These are phyloP conservation scores for Drosophila littoralis DNA, from an alignment of 1,140 invertebrate species.

Conservation along the genomic window DNA sequence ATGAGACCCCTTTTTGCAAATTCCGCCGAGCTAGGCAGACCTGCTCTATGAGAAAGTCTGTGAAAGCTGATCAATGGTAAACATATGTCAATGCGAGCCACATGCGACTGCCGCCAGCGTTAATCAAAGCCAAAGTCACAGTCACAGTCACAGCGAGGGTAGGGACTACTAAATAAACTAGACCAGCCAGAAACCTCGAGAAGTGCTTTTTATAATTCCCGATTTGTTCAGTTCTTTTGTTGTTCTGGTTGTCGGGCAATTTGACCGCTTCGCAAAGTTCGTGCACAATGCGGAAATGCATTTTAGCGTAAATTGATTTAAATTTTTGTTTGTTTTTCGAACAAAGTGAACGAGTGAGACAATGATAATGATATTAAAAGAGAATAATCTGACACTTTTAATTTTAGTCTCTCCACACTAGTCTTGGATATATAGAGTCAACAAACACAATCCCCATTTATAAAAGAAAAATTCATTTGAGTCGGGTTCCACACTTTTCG, in stretches of 20 bases:
- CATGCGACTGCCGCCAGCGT: background rate
- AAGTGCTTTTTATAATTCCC: background rate
- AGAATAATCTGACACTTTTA: background rate
- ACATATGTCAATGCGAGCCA: slow-evolving; percentile 23
- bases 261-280: slow-evolving; percentile 35
- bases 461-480: no score
- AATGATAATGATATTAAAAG: background rate
- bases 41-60: slow-evolving; percentile 32
- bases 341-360: background rate
- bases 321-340: slow-evolving; percentile 12
- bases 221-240: background rate
- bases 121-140: slow-evolving; percentile 43
- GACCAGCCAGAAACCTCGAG: slow-evolving; percentile 9
- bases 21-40: slow-evolving; percentile 30
- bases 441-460: no score
- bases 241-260: slow-evolving; percentile 31
- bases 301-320: slow-evolving; percentile 25
- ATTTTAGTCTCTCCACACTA: background rate
- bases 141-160: slow-evolving; percentile 27
- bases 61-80: slow-evolving; percentile 22
- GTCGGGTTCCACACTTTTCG: no score
- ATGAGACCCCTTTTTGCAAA: slow-evolving; percentile 9
- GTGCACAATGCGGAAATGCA: slow-evolving; percentile 19
- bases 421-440: no score
- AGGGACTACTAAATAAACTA: slow-evolving; percentile 8